Conservation (phyloP, 2,888 invertebrate genomes). For the Xanthostigma xanthostigma region DNA sequence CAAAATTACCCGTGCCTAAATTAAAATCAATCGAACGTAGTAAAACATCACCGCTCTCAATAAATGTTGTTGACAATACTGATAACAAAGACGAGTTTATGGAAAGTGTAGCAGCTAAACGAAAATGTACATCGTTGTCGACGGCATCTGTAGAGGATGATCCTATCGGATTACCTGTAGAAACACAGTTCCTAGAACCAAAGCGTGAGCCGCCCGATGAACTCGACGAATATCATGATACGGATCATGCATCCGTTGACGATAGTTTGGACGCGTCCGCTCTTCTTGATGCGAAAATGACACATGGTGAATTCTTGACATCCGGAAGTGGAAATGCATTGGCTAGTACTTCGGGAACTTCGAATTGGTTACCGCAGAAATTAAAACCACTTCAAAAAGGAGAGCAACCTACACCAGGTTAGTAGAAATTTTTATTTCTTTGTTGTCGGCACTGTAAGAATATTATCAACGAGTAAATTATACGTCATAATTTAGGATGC, state of each 20-base stretch:
- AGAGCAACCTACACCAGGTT: conserved; percentile 1
- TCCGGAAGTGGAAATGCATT: background rate
- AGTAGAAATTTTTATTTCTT: background rate
- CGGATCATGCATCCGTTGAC: background rate
- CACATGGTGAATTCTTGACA: background rate
- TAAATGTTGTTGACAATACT: no score
- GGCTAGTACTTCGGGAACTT: background rate
- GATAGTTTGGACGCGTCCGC: conserved; percentile 3
- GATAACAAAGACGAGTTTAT: no score
- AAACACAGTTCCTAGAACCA: conserved; percentile 1
- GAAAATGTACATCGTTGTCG: no score
- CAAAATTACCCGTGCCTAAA: no score
- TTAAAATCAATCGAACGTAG: no score
- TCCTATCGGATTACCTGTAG: background rate
- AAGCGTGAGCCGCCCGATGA: conserved; percentile 2
- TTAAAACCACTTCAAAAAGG: background rate
- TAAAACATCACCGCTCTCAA: no score
- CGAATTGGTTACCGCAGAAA: background rate
- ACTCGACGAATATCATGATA: background rate
- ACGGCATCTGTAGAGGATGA: no score
- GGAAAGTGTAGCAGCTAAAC: no score
- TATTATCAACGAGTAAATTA: no score
- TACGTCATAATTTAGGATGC: no score
- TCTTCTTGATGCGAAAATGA: conserved; percentile 1
- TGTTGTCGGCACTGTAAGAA: no score